These are phyloP conservation scores for Cryptoprocta ferox DNA, from an alignment of 2,797 vertebrate genomes.

Conservation along the genomic window DNA sequence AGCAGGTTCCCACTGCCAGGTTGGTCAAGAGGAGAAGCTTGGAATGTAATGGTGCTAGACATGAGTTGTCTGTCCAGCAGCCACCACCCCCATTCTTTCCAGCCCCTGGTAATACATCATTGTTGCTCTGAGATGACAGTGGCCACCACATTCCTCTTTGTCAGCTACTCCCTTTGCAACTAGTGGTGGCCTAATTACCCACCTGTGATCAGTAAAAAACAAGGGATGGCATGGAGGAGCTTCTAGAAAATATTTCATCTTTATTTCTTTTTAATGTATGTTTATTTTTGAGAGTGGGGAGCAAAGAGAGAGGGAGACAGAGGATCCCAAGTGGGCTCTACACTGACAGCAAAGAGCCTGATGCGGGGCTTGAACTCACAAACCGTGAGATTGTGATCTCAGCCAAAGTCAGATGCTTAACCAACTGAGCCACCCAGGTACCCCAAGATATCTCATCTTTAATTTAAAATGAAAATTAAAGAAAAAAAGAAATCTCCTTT, in stretches of 20 bases:
- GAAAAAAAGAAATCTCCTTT: background rate
- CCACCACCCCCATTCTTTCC: background rate
- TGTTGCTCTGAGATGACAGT: background rate
- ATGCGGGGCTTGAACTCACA: too few species aligned
- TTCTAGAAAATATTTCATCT: background rate
- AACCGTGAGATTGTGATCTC: too few species aligned
- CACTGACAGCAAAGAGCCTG: too few species aligned
- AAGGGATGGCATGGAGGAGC: rapidly evolving
- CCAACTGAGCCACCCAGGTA: too few species aligned
- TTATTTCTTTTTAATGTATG: background rate
- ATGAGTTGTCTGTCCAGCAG: background rate
- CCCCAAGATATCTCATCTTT: too few species aligned
- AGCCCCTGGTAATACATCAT: background rate
- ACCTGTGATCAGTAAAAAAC: background rate
- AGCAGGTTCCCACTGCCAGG: background rate
- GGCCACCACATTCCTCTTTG: background rate
- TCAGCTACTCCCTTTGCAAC: background rate
- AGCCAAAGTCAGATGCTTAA: too few species aligned
- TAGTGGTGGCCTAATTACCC: background rate
- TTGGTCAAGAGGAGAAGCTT: background rate
- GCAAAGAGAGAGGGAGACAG: too few species aligned
- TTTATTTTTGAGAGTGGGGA: too few species aligned
- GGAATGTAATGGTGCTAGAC: background rate
- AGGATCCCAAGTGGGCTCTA: too few species aligned
- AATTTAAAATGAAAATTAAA: too few species aligned